Evolutionary conservation across 2,797 vertebrate species (phyloP).

Genomic region (Manis crassicaudata): DNA sequence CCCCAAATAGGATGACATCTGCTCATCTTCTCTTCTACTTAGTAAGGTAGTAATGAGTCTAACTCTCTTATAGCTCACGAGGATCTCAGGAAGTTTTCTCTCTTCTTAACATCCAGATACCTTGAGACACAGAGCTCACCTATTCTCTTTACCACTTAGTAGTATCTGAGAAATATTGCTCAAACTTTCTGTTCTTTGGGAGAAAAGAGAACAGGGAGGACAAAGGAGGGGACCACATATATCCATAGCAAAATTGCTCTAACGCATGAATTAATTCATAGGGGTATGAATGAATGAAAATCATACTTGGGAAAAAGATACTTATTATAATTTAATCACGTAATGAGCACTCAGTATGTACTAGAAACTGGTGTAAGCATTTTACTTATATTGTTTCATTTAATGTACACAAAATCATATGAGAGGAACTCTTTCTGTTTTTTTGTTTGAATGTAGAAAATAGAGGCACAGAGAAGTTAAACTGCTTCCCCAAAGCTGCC

Average conservation of each 20-base stretch:
- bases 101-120: background rate
- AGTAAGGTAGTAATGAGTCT: conserved; percentile 1
- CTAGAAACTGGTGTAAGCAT: background rate
- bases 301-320: background rate
- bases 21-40: conserved; percentile 31
- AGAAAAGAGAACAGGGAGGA: background rate
- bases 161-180: background rate
- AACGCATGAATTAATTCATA: background rate
- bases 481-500: background rate
- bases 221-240: background rate
- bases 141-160: background rate
- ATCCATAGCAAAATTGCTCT: background rate
- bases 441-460: background rate
- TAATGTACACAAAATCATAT: background rate
- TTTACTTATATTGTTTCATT: conserved; percentile 15
- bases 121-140: background rate
- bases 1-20: conserved; percentile 30
- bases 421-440: background rate
- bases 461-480: background rate
- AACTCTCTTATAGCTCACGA: conserved; percentile 11
- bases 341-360: background rate
- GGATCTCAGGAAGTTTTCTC: background rate
- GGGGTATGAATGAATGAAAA: background rate
- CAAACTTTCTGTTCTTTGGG: background rate
- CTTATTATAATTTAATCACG: background rate